A percentile compares a stretch with the other conserved stretches of the same genome.
These are phyloP conservation scores for Anser brachyrhynchus DNA, from an alignment of 2,113 vertebrate species.

Conservation along the genomic window DNA sequence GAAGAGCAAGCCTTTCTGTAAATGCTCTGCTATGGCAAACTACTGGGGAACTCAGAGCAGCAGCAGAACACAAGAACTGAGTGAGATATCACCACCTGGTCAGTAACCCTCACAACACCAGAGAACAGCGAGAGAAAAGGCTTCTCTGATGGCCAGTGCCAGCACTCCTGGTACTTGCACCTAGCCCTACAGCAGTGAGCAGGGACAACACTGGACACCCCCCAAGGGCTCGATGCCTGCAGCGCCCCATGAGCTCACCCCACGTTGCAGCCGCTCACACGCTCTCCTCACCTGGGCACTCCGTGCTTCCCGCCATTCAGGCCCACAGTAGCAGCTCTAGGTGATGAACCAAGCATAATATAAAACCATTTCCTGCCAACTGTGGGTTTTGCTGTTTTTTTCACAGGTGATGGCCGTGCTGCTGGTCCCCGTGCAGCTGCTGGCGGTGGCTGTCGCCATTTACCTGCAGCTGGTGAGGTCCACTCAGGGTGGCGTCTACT, in stretches of 20 bases:
- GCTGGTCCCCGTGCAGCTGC: constrained; percentile 66
- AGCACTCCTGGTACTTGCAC: not conserved
- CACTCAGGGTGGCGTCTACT: constrained; percentile 86
- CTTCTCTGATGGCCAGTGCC: not conserved
- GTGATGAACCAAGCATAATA: too few relatives aligned
- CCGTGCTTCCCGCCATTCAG: too few relatives aligned
- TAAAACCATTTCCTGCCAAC: not conserved
- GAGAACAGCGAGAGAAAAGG: not conserved
- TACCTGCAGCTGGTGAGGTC: constrained; percentile 76
- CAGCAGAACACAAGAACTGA: not conserved
- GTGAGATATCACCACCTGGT: not conserved
- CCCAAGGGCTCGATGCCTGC: too few relatives aligned
- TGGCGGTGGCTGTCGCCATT: constrained; percentile 72
- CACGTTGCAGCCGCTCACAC: too few relatives aligned
- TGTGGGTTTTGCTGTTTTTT: not conserved
- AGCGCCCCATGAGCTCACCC: too few relatives aligned
- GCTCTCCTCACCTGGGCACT: too few relatives aligned
- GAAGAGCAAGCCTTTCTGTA: not conserved
- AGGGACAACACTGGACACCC: too few relatives aligned
- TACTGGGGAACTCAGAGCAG: not conserved
- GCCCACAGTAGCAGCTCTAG: too few relatives aligned
- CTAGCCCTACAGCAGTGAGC: too few relatives aligned
- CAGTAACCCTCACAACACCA: not conserved
- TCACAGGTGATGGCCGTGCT: constrained; percentile 77
- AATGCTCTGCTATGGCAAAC: not conserved